Percentiles rank a stretch among this genome's conserved stretches.
Evolutionary conservation across 2,797 vertebrate species (phyloP).

Genomic region (Tiaroga cobitis): DNA sequence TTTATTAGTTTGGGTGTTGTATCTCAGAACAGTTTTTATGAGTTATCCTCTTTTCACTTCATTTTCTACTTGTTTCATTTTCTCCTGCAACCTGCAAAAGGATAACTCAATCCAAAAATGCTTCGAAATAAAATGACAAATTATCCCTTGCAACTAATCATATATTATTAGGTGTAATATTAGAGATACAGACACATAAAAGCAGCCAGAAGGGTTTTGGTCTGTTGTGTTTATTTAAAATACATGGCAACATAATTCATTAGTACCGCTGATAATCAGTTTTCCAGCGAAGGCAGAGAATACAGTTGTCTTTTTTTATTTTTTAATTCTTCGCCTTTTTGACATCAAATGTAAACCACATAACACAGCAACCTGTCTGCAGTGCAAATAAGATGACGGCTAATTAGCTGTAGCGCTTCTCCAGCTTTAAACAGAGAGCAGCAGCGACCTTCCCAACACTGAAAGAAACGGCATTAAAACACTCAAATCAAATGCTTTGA

Average conservation of each 20-base stretch:
- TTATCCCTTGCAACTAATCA: background rate
- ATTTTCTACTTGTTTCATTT: background rate
- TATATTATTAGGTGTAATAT: constrained; percentile 4
- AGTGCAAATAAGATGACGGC: constrained; percentile 48
- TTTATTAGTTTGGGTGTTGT: background rate
- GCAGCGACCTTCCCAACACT: constrained; percentile 36
- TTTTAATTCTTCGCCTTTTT: constrained; percentile 30
- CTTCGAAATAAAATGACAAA: background rate
- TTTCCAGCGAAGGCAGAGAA: constrained; percentile 46
- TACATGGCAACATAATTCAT: constrained; percentile 58
- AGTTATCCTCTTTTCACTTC: constrained; percentile 7
- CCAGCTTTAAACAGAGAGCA: constrained; percentile 37
- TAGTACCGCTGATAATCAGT: constrained; percentile 39
- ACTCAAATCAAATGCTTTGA: constrained; percentile 38
- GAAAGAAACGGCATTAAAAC: constrained; percentile 42
- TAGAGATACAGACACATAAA: constrained; percentile 14
- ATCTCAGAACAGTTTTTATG: background rate
- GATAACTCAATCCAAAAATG: background rate
- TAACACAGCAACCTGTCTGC: constrained; percentile 55
- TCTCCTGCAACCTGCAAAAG: no score
- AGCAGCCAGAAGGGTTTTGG: constrained; percentile 21
- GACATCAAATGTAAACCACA: constrained; percentile 59
- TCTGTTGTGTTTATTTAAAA: constrained; percentile 63
- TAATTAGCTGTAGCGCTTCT: constrained; percentile 49
- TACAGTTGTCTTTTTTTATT: constrained; percentile 14